Evolutionary conservation across 2,888 invertebrate genomes (phyloP).

Genomic region (Pterobdella sp.): DNA sequence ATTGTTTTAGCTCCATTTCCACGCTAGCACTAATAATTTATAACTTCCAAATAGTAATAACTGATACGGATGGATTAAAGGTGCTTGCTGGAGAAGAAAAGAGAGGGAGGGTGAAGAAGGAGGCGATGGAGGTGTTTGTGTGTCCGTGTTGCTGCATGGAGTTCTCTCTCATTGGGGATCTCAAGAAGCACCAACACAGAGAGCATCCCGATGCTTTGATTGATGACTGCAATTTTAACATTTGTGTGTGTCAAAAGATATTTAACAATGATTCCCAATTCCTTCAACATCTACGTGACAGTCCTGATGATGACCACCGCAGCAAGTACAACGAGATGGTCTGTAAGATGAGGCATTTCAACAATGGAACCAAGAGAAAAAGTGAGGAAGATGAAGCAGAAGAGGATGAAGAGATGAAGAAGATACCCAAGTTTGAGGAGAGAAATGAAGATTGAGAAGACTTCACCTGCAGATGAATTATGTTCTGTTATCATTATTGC

Average conservation of each 20-base stretch:
- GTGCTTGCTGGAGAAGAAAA: not conserved
- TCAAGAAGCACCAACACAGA: constrained; percentile 6
- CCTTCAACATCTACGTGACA: constrained; percentile 34
- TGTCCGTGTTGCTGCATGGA: not conserved
- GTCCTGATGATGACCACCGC: constrained; percentile 30
- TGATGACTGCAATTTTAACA: constrained; percentile 27
- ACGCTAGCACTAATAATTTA: too few relatives aligned
- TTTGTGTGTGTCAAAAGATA: constrained; percentile 34
- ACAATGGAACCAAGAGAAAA: not conserved
- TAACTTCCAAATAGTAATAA: too few relatives aligned
- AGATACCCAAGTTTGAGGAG: not conserved
- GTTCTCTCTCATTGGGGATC: not conserved
- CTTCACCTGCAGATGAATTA: too few relatives aligned
- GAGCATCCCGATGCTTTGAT: not conserved
- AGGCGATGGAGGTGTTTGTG: constrained; percentile 9
- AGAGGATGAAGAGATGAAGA: not conserved
- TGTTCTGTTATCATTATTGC: too few relatives aligned
- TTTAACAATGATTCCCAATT: constrained; percentile 36
- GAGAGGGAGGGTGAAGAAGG: not conserved
- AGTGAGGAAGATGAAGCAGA: not conserved
- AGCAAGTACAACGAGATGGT: constrained; percentile 5
- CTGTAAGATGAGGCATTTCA: not conserved
- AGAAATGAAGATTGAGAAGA: not conserved
- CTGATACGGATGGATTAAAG: too few relatives aligned
- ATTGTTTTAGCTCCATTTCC: too few relatives aligned